Base-by-base conservation (phyloP, 2,888 invertebrate species). In the Plagodis dolabraria region DNA sequence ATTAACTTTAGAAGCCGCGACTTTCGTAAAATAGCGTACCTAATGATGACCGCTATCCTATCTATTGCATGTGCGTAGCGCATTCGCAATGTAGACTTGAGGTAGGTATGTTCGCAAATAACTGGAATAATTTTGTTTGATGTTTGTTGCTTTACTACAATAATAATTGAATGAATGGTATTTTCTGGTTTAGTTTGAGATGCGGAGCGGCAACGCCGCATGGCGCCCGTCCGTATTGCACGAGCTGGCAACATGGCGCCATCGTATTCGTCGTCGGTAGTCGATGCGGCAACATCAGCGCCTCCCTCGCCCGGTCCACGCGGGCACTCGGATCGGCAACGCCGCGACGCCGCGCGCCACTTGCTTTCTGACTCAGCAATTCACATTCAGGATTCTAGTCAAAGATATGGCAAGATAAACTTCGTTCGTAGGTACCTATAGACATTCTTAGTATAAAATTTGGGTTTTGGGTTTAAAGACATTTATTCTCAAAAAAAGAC, bases 91-190 rank as follows among this genome's bases (percentile, higher is more conserved):
- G 22, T 22, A 2, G 22, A 22, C 22, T 22, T 22, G 22, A 22
- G 2, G 22, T 22, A 66, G 70, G 56, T 56, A 67, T 65, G 70
- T 77, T 76, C 68, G 75, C 74, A 74, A 67, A 71, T 71, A 70
- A 70, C 64, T 75, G 65, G 69, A 75, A 78, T 22, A 22, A 22
- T 22, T 80, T 77, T 75, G 79, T 80, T 79, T 79, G 70, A 79
- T 77, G 70, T 76, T 78, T 70, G 71, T 74, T 78, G 72, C 40
- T 40, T 76, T 71, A 70, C 71, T 74, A 75, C 55, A 77, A 72
- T 85, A 86, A 85, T 85, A 86, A 85, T 87, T 86, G 83, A 87
- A 89, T 88, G 88, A 88, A 87, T 88, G 83, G 83, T 85, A 85
- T 86, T 83, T 86, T 86, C 86, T 86, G 85, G 80, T 80, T 79